Evolutionary conservation across 2,797 vertebrate species (phyloP), one percentile per base, ranked within the genome.

Genomic region (Neoniphon sammara): DNA sequence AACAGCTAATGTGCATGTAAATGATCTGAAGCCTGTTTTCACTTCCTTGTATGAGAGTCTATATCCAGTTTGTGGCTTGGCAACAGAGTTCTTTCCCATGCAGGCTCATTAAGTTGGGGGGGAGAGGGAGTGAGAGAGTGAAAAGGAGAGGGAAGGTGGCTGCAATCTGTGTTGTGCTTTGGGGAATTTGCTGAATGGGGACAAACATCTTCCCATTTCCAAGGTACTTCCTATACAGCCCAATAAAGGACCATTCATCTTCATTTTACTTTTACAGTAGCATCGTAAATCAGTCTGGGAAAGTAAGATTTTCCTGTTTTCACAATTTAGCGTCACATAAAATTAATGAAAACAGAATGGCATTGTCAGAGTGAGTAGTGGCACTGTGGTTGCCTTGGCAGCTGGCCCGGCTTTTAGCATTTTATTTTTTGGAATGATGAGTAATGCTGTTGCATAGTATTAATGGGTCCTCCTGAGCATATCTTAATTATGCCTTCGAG

Each of bases 21-120:
- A 44, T 56, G 17, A 44, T 39, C 44, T 34, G 11, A 58, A 75
- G 7, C 15, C 7, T 25, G 25, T 49, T 71, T 63, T 70, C 75
- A 70, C 53, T 55, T 78, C 58, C 66, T 73, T 77, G 39, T 53
- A 25, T 15, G 42, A 52, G 54, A 12, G 50, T 9, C 55, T 31
- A 27, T n/a, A 4, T 54, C 18, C 6, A 17, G 31, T 12, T 47
- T 27, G 50, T 47, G 12, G 10, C 0, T 54, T 34, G 6, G 2
- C 42, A 14, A 12, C 1, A 1, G 46, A 44, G 9, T 39, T 30
- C 10, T 46, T 60, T 56, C 4, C 4, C 20, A 7, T 58, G 11
- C 18, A 15, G 14, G 36, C 6, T 1, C 9, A 21, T n/a, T 54
- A 11, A 31, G 59, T 47, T 2, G 23, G 1, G 14, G 14, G 3